Evolutionary conservation across 2,797 vertebrate genomes (phyloP).

Genomic region (Chromis chromis): DNA sequence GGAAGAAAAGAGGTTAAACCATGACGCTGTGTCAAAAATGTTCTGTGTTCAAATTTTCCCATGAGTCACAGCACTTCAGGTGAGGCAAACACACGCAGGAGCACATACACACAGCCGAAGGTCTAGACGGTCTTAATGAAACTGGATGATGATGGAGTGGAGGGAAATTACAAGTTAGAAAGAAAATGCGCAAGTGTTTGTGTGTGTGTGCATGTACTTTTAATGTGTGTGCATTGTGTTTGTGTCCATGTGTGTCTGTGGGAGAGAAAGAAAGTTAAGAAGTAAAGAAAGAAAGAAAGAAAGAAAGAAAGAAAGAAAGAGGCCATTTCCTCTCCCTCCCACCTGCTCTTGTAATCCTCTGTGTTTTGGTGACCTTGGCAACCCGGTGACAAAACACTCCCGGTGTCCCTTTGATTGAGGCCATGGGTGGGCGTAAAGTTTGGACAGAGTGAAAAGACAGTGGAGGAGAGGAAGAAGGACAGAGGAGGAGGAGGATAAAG

Average conservation of each 20-base stretch:
- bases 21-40: conserved; percentile 30
- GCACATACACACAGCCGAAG: neutral
- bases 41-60: conserved; percentile 34
- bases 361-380: conserved; percentile 66
- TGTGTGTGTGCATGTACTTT: neutral
- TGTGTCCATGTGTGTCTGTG: conserved; percentile 25
- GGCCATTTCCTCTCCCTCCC: conserved; percentile 31
- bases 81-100: conserved; percentile 27
- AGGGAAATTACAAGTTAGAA: conserved; percentile 41
- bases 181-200: neutral
- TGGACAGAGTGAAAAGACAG: conserved; percentile 42
- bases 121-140: conserved; percentile 56
- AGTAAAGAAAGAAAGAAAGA: neutral
- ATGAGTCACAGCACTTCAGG: conserved; percentile 60
- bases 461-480: conserved; percentile 24
- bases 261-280: neutral
- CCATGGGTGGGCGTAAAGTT: conserved; percentile 45
- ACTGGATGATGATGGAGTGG: conserved; percentile 46
- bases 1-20: conserved; percentile 12
- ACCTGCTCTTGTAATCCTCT: conserved; percentile 66
- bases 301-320: conserved; percentile 10
- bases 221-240: conserved; percentile 24
- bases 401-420: conserved; percentile 69
- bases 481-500: conserved; percentile 40
- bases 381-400: conserved; percentile 63